Conservation (phyloP, 2,113 vertebrate species). For the Rhegmatorhina hoffmannsi region DNA sequence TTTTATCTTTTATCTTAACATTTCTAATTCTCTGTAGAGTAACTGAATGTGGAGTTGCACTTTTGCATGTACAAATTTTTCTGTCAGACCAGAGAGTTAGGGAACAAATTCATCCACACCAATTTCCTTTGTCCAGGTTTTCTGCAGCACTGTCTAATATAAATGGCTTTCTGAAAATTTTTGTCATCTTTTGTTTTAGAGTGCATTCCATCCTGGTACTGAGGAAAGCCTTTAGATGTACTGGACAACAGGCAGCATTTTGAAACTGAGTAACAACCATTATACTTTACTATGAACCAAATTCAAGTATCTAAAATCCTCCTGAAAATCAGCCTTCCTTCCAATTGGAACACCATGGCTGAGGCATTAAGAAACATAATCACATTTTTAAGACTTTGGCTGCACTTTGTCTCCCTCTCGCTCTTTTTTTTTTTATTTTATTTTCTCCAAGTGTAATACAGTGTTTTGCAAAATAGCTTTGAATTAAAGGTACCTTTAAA, state of each 20-base stretch:
- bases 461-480: not conserved
- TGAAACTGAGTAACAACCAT: not conserved
- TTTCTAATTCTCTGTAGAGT: not conserved
- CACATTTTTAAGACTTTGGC: not conserved
- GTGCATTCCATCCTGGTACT: not conserved
- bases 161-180: not conserved
- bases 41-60: not conserved
- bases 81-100: not conserved
- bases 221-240: not conserved
- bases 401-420: not conserved
- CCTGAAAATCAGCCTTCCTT: not conserved
- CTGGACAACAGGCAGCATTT: not conserved
- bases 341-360: fast-evolving
- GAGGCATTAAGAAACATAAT: not conserved
- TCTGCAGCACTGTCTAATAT: not conserved
- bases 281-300: not conserved
- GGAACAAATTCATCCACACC: not conserved
- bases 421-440: not conserved
- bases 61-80: not conserved
- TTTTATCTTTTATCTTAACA: not conserved
- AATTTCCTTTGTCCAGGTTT: not conserved
- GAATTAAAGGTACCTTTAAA: not conserved
- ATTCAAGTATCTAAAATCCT: not conserved
- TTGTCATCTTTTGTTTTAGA: not conserved
- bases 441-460: not conserved